These are phyloP conservation scores for Triops longicaudatus DNA, from an alignment of 1,140 invertebrate genomes.

Conservation along the genomic window DNA sequence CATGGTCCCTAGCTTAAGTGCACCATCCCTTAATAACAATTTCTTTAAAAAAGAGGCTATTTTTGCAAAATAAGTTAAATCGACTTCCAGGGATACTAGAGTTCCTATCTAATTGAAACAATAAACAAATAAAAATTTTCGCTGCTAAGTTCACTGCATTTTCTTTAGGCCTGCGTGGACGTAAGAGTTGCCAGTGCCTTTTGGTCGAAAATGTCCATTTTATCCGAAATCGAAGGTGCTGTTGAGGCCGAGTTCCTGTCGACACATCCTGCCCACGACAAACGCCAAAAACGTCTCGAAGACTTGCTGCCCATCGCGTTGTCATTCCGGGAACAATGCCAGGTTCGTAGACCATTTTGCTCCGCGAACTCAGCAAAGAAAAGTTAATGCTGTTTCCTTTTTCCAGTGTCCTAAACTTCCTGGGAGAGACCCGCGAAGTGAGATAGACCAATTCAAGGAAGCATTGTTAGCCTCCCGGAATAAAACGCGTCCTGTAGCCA, in stretches of 20 bases:
- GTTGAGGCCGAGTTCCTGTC: slow-evolving; percentile 46
- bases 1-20: too few species aligned
- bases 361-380: background rate
- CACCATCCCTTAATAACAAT: too few species aligned
- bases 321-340: slow-evolving; percentile 34
- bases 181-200: slow-evolving; percentile 51
- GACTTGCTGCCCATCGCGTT: slow-evolving; percentile 42
- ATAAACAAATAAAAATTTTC: too few species aligned
- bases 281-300: slow-evolving; percentile 44
- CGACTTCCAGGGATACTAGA: too few species aligned
- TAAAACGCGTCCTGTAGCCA: slow-evolving; percentile 1
- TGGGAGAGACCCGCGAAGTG: slow-evolving; percentile 26
- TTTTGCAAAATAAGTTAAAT: too few species aligned
- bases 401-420: slow-evolving; percentile 32
- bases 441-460: slow-evolving; percentile 25
- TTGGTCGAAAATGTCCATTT: slow-evolving; percentile 48
- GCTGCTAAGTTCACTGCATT: too few species aligned
- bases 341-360: slow-evolving; percentile 25
- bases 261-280: slow-evolving; percentile 51
- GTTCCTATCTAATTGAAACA: too few species aligned
- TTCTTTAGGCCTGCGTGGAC: slow-evolving; percentile 52
- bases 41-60: too few species aligned
- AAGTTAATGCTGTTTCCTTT: slow-evolving; percentile 1
- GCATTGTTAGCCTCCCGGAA: background rate
- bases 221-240: slow-evolving; percentile 36